These are phyloP conservation scores for Habropoda laboriosa DNA, from an alignment of 1,140 invertebrate genomes.

Conservation along the genomic window DNA sequence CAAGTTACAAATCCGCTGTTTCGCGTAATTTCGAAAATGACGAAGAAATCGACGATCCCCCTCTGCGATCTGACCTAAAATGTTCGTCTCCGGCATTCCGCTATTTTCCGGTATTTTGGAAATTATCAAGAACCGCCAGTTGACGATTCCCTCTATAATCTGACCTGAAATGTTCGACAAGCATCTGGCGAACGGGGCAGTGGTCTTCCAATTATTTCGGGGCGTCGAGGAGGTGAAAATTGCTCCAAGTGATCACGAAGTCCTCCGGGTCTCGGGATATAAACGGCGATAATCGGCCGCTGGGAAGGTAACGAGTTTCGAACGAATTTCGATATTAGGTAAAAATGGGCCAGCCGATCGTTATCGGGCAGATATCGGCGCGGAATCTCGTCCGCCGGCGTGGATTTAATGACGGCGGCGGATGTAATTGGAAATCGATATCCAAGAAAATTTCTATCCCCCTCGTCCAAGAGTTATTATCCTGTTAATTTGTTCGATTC, in stretches of 20 bases:
- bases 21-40: too few relatives aligned
- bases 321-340: slow-evolving; percentile 39
- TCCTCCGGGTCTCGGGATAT: not conserved
- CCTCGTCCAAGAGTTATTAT: not conserved
- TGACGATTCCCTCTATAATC: too few relatives aligned
- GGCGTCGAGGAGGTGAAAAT: not conserved
- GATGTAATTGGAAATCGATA: slow-evolving; percentile 45
- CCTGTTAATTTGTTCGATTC: slow-evolving; percentile 36
- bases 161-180: too few relatives aligned
- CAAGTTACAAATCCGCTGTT: too few relatives aligned
- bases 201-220: not conserved
- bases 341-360: slow-evolving; percentile 40
- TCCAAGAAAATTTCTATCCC: slow-evolving; percentile 31
- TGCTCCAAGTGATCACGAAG: not conserved
- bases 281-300: not conserved
- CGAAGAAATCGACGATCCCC: too few relatives aligned
- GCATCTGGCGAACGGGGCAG: too few relatives aligned
- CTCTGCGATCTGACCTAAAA: too few relatives aligned
- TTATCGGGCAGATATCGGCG: slow-evolving; percentile 19
- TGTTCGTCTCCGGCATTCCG: too few relatives aligned
- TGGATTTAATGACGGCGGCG: slow-evolving; percentile 33
- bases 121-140: too few relatives aligned
- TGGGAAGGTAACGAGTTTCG: slow-evolving; percentile 23
- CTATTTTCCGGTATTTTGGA: too few relatives aligned
- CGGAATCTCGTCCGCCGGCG: slow-evolving; percentile 6